Percentiles rank a stretch among this genome's conserved stretches.
Conservation (phyloP, 2,888 invertebrate genomes). For the Cantharis rufa region DNA sequence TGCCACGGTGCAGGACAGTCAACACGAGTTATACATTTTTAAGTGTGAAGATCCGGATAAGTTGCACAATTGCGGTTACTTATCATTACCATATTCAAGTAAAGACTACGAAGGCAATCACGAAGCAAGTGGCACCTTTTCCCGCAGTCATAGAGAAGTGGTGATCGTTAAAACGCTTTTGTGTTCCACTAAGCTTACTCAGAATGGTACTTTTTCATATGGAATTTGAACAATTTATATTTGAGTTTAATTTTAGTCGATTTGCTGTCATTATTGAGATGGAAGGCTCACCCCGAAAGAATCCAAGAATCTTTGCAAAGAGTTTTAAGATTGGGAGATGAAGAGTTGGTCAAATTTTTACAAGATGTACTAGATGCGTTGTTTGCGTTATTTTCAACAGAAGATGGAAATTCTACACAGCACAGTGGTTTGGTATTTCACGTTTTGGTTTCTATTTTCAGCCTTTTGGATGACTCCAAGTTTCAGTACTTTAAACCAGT, state of each 20-base stretch:
- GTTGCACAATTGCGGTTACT: constrained; percentile 67
- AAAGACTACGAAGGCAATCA: constrained; percentile 67
- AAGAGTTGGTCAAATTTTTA: constrained; percentile 92
- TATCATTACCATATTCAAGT: constrained; percentile 67
- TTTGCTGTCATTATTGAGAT: constrained; percentile 84
- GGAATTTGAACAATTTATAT: neutral
- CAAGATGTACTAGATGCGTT: constrained; percentile 93
- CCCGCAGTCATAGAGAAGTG: constrained; percentile 82
- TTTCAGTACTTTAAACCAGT: constrained; percentile 95
- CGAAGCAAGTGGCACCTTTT: constrained; percentile 63
- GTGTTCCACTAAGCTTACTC: constrained; percentile 96
- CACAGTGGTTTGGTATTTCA: constrained; percentile 91
- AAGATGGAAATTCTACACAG: constrained; percentile 86
- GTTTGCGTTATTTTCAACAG: constrained; percentile 91
- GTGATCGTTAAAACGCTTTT: constrained; percentile 81
- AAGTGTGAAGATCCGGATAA: constrained; percentile 86
- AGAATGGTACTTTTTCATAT: constrained; percentile 71
- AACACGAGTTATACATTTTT: constrained; percentile 88
- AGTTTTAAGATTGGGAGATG: constrained; percentile 80
- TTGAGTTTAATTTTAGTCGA: constrained; percentile 65
- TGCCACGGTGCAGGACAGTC: constrained; percentile 84
- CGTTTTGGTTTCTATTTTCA: constrained; percentile 90
- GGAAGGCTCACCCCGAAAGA: constrained; percentile 87
- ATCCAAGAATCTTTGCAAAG: constrained; percentile 84
- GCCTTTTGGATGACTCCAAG: constrained; percentile 84